Percentiles rank a stretch among this genome's conserved stretches.
These are phyloP conservation scores for Spisula solida DNA, from an alignment of 2,888 invertebrate species.

Conservation along the genomic window DNA sequence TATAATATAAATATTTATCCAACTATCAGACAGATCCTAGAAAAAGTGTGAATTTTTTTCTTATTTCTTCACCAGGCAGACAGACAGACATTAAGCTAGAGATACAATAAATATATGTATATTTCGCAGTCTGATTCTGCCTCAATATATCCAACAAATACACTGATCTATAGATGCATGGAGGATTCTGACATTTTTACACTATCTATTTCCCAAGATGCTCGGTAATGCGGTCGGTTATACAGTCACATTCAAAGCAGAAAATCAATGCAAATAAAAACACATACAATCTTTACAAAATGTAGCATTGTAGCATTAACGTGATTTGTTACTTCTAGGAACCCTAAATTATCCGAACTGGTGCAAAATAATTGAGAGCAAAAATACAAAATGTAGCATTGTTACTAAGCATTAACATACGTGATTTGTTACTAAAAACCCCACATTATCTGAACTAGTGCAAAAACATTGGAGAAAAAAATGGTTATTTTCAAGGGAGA, in stretches of 20 bases:
- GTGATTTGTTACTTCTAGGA: not conserved
- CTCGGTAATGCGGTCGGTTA: not conserved
- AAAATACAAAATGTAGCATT: no score
- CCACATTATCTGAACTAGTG: no score
- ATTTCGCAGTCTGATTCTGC: not conserved
- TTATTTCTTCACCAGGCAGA: not conserved
- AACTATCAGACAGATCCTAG: not conserved
- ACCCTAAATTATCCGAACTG: no score
- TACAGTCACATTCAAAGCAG: not conserved
- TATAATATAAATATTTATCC: no score
- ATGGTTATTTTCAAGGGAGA: no score
- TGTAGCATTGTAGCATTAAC: not conserved
- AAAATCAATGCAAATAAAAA: conserved; percentile 24
- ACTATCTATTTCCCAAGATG: conserved; percentile 18
- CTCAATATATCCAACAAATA: not conserved
- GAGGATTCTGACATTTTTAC: conserved; percentile 5
- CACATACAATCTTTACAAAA: not conserved
- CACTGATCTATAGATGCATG: conserved; percentile 3
- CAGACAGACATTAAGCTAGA: not conserved
- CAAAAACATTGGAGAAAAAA: no score
- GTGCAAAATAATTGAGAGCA: no score
- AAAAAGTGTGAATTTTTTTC: not conserved
- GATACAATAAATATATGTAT: not conserved
- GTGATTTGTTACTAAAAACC: no score
- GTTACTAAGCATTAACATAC: no score